Percentiles rank a stretch among this genome's conserved stretches.
Conservation (phyloP, 53 echinoderm and acorn worm species). For the Echinarachnius parma region DNA sequence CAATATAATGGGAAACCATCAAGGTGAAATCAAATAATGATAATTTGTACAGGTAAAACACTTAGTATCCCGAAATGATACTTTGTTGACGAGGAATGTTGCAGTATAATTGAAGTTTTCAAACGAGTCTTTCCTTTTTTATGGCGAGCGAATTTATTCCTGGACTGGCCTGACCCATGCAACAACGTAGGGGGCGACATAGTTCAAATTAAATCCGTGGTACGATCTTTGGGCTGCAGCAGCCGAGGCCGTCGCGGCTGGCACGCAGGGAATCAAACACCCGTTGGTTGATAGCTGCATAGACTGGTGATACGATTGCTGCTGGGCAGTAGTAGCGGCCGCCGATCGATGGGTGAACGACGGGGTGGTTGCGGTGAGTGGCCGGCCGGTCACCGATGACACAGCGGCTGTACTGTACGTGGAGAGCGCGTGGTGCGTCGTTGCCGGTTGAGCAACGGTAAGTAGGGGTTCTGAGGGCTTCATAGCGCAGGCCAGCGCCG, state of each 20-base stretch:
- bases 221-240: conserved; percentile 53
- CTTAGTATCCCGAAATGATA: too few species aligned
- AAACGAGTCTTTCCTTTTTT: conserved; percentile 1
- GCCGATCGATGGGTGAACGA: conserved; percentile 1
- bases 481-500: conserved; percentile 56
- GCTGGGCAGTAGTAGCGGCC: background rate
- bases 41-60: too few species aligned
- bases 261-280: conserved; percentile 32
- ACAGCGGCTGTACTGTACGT: conserved; percentile 23
- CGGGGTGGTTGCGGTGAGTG: conserved; percentile 39
- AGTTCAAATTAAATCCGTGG: conserved; percentile 95
- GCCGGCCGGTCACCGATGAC: conserved; percentile 41
- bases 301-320: too few species aligned
- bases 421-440: conserved; percentile 58
- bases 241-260: conserved; percentile 46
- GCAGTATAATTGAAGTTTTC: too few species aligned
- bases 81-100: too few species aligned
- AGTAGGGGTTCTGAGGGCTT: conserved; percentile 78
- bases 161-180: conserved; percentile 93
- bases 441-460: conserved; percentile 76
- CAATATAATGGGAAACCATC: too few species aligned
- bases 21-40: too few species aligned
- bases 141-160: conserved; percentile 32
- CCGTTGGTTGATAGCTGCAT: conserved; percentile 29
- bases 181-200: conserved; percentile 87